phyloP scores from a whole-genome alignment of 2,888 invertebrate species.

The Leptinotarsa juncta region DNA sequence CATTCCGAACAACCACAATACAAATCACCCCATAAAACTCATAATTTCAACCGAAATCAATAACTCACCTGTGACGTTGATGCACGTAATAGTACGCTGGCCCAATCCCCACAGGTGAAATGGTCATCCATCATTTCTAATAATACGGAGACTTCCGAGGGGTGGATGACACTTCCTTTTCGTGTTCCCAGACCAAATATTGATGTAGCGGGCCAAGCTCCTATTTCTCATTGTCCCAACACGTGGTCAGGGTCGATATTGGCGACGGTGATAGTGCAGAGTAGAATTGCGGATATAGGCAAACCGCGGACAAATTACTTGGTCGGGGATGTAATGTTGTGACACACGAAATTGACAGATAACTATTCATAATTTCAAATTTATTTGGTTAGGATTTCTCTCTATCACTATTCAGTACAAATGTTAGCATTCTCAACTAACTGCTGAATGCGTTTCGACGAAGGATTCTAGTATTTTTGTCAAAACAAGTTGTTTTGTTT shows the following conservation, averaged over 20 bases:
- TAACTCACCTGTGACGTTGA: not conserved
- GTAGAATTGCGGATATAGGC: constrained; percentile 39
- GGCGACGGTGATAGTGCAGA: not conserved
- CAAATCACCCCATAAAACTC: constrained; percentile 4
- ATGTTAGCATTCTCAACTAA: too few species aligned
- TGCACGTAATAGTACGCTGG: constrained; percentile 5
- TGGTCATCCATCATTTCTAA: constrained; percentile 17
- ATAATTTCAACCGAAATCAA: constrained; percentile 1
- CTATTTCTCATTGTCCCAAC: constrained; percentile 43
- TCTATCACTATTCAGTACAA: too few species aligned
- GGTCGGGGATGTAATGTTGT: not conserved
- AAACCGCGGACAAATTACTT: constrained; percentile 52
- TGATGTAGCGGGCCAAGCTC: constrained; percentile 31
- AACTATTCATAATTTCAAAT: too few species aligned
- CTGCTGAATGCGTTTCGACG: too few species aligned
- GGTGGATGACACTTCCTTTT: constrained; percentile 37
- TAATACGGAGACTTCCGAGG: constrained; percentile 19
- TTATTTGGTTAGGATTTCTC: too few species aligned
- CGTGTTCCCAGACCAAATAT: constrained; percentile 34
- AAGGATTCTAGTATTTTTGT: too few species aligned
- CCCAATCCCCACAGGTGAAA: constrained; percentile 19
- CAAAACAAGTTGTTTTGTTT: too few species aligned
- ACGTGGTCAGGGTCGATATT: constrained; percentile 36
- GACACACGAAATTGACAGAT: not conserved
- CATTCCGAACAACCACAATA: not conserved